Base-by-base conservation (phyloP, 2,888 invertebrate genomes). In the Slavum lentiscoides region DNA sequence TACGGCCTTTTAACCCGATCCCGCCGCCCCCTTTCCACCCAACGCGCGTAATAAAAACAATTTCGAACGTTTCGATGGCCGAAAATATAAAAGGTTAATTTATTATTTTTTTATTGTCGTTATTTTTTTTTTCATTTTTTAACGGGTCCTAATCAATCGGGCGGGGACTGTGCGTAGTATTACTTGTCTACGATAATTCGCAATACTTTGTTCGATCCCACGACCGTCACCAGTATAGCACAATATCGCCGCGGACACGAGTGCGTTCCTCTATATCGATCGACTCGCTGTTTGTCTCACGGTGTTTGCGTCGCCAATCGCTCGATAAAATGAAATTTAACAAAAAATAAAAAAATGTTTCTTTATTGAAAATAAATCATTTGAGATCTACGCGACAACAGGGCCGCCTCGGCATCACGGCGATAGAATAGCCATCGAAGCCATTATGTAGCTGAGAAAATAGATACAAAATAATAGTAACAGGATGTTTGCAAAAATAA, bases 111-210 rank as follows among this genome's bases (percentile, higher is more conserved):
- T 59, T 15, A 13, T 11, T 11, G 21, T 61, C 4, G 17, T 1
- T 17, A 23, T 72, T 73, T 59, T 43, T 70, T 70, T 37, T 39
- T 49, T 19, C 30, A 11, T 37, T 53, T 58, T 23, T 62, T 19
- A 39, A 80, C 49, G 61, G 30, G 55, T 58, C 62, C 68, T 69
- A 77, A 77, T 69, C 77, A 69, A 77, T 77, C 77, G 77, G 30
- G 30, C 30, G 30, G 30, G 4, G 30, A 4, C 58, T 59, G 58
- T 43, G 58, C 49, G 67, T 15, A 30, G 30, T 4, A n/a, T 11
- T 30, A 67, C 67, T 75, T 58, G 74, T 75, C 66, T 67, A n/a
- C 39, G 58, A 58, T 75, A 43, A 43, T 43, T 43, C 43, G 43
- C 66, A 39, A 23, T 67, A 67, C 74, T 58, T 67, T 67, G 66